A percentile compares a stretch with the other conserved stretches of the same genome.
Evolutionary conservation across 2,888 invertebrate genomes (phyloP).

Genomic region (Saturnia japonica): DNA sequence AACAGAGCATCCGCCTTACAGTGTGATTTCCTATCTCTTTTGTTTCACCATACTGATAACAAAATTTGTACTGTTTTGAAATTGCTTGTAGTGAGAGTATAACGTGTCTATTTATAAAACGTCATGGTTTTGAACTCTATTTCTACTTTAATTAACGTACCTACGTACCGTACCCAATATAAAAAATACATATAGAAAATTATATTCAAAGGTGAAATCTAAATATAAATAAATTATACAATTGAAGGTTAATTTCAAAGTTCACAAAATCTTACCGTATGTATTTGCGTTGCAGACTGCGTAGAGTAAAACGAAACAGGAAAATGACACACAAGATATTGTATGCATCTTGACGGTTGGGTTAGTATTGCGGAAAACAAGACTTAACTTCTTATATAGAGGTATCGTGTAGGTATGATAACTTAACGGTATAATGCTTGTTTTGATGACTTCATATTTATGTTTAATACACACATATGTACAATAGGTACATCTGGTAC

Average conservation of each 20-base stretch:
- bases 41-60: no score
- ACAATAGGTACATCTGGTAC: no score
- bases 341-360: constrained; percentile 30
- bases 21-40: no score
- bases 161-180: background rate
- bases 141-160: background rate
- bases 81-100: no score
- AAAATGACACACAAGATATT: constrained; percentile 28
- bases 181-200: background rate
- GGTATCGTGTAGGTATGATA: background rate
- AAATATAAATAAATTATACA: no score
- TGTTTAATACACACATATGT: no score
- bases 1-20: no score
- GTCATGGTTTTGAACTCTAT: background rate
- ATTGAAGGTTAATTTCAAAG: background rate
- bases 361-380: constrained; percentile 23
- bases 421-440: background rate
- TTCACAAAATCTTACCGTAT: constrained; percentile 8
- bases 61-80: no score
- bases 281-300: constrained; percentile 26
- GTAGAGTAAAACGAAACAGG: constrained; percentile 29
- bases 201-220: background rate
- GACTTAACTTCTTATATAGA: constrained; percentile 21
- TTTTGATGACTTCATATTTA: background rate
- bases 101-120: no score